Conservation (phyloP, 2,888 invertebrate species). For the Monochamus alternatus region DNA sequence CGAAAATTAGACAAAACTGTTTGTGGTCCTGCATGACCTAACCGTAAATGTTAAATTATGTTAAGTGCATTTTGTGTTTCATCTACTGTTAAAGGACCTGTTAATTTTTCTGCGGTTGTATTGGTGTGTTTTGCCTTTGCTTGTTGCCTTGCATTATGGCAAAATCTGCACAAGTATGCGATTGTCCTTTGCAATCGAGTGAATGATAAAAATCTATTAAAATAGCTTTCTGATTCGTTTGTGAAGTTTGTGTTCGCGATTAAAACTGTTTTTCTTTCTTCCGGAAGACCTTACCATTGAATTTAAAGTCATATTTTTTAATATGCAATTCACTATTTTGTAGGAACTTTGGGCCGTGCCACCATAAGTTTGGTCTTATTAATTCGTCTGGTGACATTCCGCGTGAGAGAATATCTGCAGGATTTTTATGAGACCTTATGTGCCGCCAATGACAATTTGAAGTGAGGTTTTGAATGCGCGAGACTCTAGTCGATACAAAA, state of each 20-base stretch:
- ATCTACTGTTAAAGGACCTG: slow-evolving; percentile 14
- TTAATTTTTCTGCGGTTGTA: background rate
- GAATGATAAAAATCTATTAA: slow-evolving; percentile 28
- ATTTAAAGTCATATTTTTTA: background rate
- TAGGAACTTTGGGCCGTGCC: slow-evolving; percentile 36
- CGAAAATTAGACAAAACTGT: slow-evolving; percentile 45
- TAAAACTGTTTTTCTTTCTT: background rate
- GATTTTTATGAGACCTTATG: slow-evolving; percentile 36
- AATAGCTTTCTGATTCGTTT: slow-evolving; percentile 10
- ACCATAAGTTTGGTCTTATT: slow-evolving; percentile 14
- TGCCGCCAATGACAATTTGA: slow-evolving; percentile 38
- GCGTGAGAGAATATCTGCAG: slow-evolving; percentile 34
- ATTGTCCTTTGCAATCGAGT: slow-evolving; percentile 28
- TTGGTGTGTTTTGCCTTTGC: too few species aligned
- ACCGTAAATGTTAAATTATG: slow-evolving; percentile 31
- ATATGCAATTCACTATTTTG: background rate
- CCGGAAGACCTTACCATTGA: background rate
- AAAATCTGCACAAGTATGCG: slow-evolving; percentile 35
- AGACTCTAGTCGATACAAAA: slow-evolving; percentile 45
- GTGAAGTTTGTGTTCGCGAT: background rate
- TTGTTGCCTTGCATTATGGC: slow-evolving; percentile 11
- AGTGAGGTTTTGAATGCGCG: slow-evolving; percentile 39
- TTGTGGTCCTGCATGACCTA: slow-evolving; percentile 46
- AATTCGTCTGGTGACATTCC: slow-evolving; percentile 31
- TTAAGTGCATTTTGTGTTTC: slow-evolving; percentile 29